phyloP scores from a whole-genome alignment of 2,888 invertebrate genomes.

The Nomada fabriciana region DNA sequence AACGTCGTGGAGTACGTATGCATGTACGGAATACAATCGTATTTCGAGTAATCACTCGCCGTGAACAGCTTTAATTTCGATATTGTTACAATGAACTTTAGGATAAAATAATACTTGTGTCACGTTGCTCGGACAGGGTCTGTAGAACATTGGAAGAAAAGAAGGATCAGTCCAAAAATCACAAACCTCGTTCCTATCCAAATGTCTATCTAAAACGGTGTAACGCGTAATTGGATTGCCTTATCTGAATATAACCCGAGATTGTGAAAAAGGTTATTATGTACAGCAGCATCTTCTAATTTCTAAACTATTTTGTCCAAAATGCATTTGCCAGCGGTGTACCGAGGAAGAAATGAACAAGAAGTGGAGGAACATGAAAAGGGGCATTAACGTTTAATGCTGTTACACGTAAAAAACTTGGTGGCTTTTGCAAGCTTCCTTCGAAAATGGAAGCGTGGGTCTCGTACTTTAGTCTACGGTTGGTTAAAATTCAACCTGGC shows the following conservation, averaged over 20 bases:
- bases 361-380: neutral
- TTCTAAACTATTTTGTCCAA: neutral
- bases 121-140: neutral
- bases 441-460: neutral
- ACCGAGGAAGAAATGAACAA: neutral
- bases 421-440: neutral
- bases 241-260: slow-evolving; percentile 15
- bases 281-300: neutral
- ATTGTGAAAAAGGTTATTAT: slow-evolving; percentile 2
- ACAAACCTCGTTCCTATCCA: neutral
- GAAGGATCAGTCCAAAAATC: neutral
- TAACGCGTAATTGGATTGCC: slow-evolving; percentile 19
- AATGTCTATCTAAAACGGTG: slow-evolving; percentile 23
- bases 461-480: neutral
- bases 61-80: slow-evolving; percentile 37
- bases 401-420: neutral
- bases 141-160: neutral
- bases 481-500: neutral
- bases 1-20: slow-evolving; percentile 61
- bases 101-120: neutral
- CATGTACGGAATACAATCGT: slow-evolving; percentile 50
- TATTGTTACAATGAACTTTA: neutral
- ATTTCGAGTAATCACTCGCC: slow-evolving; percentile 34
- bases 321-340: neutral
- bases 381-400: neutral